Evolutionary conservation across 2,113 vertebrate species (phyloP).

Genomic region (Acrocephalus kingi): DNA sequence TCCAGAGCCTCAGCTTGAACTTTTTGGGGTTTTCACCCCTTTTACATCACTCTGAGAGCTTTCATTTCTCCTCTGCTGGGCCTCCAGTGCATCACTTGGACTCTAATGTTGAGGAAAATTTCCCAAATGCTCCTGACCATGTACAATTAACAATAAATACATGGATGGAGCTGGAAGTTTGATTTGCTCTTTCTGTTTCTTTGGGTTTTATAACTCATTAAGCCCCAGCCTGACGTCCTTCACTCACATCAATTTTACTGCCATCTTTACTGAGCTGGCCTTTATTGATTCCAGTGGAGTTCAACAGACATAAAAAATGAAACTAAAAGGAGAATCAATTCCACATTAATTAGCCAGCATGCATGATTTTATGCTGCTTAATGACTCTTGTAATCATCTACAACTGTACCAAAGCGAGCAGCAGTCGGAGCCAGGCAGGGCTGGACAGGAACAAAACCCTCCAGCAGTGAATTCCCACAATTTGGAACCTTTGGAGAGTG

Average conservation of each 20-base stretch:
- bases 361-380: conserved; percentile 50
- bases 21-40: background rate
- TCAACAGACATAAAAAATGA: conserved; percentile 12
- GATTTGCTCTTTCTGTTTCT: conserved; percentile 1
- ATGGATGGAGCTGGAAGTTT: background rate
- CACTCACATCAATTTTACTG: background rate
- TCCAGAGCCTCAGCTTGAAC: background rate
- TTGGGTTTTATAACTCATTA: background rate
- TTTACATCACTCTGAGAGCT: background rate
- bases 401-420: background rate
- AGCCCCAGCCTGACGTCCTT: background rate
- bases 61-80: background rate
- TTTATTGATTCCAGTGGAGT: conserved; percentile 21
- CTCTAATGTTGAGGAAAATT: background rate
- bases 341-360: conserved; percentile 41
- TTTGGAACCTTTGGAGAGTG: background rate
- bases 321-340: conserved; percentile 19
- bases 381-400: conserved; percentile 56
- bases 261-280: background rate
- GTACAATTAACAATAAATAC: background rate
- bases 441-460: background rate
- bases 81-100: background rate
- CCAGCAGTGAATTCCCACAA: background rate
- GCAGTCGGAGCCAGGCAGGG: background rate
- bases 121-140: background rate